These are phyloP conservation scores for Chrysolina haemoptera DNA, from an alignment of 2,888 invertebrate species.

Conservation along the genomic window DNA sequence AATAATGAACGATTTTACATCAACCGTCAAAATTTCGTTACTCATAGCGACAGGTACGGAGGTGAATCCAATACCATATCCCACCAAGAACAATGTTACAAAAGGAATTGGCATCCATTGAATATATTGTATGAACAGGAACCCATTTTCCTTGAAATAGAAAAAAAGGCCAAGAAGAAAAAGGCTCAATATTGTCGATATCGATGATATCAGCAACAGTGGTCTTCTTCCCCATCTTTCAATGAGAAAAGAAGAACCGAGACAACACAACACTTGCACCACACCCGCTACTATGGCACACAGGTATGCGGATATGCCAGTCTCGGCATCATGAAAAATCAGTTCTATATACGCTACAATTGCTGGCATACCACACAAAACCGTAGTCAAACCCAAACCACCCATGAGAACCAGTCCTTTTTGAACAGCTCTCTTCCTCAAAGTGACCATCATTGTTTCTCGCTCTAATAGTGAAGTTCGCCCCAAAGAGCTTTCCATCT, in stretches of 20 bases:
- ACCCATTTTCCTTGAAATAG: conserved; percentile 37
- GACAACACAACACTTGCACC: conserved; percentile 82
- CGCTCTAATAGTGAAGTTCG: background rate
- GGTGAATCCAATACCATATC: conserved; percentile 80
- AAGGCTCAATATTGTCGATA: conserved; percentile 74
- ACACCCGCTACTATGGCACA: conserved; percentile 84
- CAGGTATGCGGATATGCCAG: conserved; percentile 73
- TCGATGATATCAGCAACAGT: conserved; percentile 76
- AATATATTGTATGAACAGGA: conserved; percentile 64
- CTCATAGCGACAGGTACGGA: conserved; percentile 86
- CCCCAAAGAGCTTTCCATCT: background rate
- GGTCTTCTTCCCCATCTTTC: conserved; percentile 82
- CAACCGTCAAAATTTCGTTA: conserved; percentile 85
- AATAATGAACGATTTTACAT: conserved; percentile 75
- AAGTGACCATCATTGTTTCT: background rate
- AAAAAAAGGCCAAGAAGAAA: conserved; percentile 49
- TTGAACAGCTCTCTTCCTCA: background rate
- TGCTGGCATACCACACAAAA: background rate
- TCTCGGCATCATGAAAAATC: conserved; percentile 74
- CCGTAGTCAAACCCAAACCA: background rate
- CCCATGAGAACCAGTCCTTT: background rate
- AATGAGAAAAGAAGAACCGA: conserved; percentile 80
- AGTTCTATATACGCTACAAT: background rate
- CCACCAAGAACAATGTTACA: conserved; percentile 79
- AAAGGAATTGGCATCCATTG: conserved; percentile 81